Evolutionary conservation across 2,888 invertebrate genomes (phyloP).

Genomic region (Teinopalpus imperialis): DNA sequence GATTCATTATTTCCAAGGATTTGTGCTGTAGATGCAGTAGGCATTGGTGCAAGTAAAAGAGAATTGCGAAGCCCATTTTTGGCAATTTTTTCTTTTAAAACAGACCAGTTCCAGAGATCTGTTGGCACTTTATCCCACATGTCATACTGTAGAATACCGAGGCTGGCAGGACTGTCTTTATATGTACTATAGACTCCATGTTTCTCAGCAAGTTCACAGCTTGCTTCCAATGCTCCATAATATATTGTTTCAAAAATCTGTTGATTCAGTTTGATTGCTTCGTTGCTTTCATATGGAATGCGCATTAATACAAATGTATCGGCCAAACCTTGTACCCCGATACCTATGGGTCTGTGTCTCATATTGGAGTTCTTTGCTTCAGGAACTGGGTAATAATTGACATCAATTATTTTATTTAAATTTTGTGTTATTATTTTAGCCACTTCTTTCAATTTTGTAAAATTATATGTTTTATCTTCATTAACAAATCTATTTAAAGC

Average conservation of each 20-base stretch:
- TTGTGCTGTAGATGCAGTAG: constrained; percentile 99
- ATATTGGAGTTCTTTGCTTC: constrained; percentile 95
- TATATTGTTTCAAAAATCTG: constrained; percentile 99
- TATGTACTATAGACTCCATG: constrained; percentile 95
- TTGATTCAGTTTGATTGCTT: constrained; percentile 93
- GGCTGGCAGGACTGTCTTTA: constrained; percentile 94
- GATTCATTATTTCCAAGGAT: constrained; percentile 99
- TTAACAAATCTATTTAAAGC: constrained; percentile 97
- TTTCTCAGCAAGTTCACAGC: constrained; percentile 94
- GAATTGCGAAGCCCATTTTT: constrained; percentile 96
- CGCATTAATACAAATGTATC: constrained; percentile 98
- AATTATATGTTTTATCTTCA: constrained; percentile 91
- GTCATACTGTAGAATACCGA: constrained; percentile 97
- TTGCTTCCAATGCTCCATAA: constrained; percentile 97
- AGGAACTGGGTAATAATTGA: constrained; percentile 96
- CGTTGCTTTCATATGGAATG: constrained; percentile 94
- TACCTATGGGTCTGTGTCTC: constrained; percentile 92
- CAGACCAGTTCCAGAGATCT: constrained; percentile 94
- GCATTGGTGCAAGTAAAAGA: constrained; percentile 97
- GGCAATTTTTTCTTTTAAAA: constrained; percentile 91
- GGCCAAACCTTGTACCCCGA: constrained; percentile 98
- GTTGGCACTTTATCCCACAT: constrained; percentile 97
- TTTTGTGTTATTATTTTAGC: constrained; percentile 94
- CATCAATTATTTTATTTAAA: constrained; percentile 97
- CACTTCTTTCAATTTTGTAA: constrained; percentile 91